Percentiles rank a stretch among this genome's conserved stretches.
These are phyloP conservation scores for Protonemura montana DNA, from an alignment of 2,888 invertebrate species.

Conservation along the genomic window DNA sequence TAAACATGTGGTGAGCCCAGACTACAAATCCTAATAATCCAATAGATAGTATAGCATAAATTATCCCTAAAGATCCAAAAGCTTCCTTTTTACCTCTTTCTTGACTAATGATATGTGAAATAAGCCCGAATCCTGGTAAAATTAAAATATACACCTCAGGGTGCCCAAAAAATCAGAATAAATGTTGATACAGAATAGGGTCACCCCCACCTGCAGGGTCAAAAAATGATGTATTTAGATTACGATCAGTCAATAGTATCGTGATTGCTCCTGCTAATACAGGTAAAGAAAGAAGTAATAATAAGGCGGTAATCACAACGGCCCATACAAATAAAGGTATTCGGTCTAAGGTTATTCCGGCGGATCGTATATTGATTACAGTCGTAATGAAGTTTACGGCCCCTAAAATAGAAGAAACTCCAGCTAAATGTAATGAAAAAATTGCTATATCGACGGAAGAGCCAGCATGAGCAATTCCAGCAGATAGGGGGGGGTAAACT, in stretches of 20 bases:
- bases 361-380: conserved; percentile 76
- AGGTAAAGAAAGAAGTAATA: conserved; percentile 74
- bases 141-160: conserved; percentile 89
- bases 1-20: conserved; percentile 87
- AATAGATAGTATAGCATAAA: conserved; percentile 86
- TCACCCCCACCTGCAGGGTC: conserved; percentile 82
- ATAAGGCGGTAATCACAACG: conserved; percentile 70
- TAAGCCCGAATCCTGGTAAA: conserved; percentile 82
- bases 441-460: conserved; percentile 77
- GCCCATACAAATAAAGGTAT: conserved; percentile 64
- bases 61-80: conserved; percentile 77
- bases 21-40: conserved; percentile 84
- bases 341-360: not conserved
- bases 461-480: conserved; percentile 70
- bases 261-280: conserved; percentile 83
- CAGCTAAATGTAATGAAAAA: conserved; percentile 79
- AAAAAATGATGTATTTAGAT: conserved; percentile 83
- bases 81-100: conserved; percentile 78
- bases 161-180: conserved; percentile 90
- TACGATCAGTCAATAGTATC: conserved; percentile 80
- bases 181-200: conserved; percentile 73
- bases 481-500: conserved; percentile 74
- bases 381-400: conserved; percentile 68
- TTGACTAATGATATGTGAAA: conserved; percentile 79
- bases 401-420: conserved; percentile 69